Conservation (phyloP, 2,797 vertebrate species). For the Astyanax mexicanus region DNA sequence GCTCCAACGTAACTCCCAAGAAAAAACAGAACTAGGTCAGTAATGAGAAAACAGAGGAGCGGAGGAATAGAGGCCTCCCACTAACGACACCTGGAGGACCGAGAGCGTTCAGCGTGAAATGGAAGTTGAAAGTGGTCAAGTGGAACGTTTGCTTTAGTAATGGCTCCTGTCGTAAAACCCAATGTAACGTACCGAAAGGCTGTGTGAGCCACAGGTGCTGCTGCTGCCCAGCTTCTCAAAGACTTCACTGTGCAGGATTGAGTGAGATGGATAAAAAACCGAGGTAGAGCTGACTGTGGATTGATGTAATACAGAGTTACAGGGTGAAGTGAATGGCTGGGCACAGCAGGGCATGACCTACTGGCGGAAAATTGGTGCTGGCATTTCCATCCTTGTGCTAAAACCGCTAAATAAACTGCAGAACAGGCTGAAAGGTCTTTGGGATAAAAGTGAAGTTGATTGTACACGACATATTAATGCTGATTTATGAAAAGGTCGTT, state of each 20-base stretch:
- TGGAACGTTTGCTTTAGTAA: conserved; percentile 28
- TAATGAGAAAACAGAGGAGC: not conserved
- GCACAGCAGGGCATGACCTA: not conserved
- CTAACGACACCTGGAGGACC: conserved; percentile 15
- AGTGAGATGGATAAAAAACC: not conserved
- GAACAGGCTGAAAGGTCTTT: conserved; percentile 13
- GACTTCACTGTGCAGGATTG: not conserved
- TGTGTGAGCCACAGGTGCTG: no score
- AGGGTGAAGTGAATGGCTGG: not conserved
- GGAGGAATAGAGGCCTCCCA: not conserved
- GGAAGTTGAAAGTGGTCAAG: conserved; percentile 28
- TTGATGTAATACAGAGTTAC: conserved; percentile 13
- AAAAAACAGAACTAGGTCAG: not conserved
- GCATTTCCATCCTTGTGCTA: conserved; percentile 18
- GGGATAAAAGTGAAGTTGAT: conserved; percentile 7
- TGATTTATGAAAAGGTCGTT: conserved; percentile 46
- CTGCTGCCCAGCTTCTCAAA: conserved; percentile 6
- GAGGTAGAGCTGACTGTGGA: not conserved
- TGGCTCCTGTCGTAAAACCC: conserved; percentile 34
- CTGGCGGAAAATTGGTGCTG: conserved; percentile 20
- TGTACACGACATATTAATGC: not conserved
- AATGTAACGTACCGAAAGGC: conserved; percentile 12
- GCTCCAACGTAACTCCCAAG: conserved; percentile 14
- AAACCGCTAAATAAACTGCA: conserved; percentile 17
- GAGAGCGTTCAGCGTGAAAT: conserved; percentile 20